Evolutionary conservation across 2,797 vertebrate species (phyloP).

Genomic region (Clarias pachynema): DNA sequence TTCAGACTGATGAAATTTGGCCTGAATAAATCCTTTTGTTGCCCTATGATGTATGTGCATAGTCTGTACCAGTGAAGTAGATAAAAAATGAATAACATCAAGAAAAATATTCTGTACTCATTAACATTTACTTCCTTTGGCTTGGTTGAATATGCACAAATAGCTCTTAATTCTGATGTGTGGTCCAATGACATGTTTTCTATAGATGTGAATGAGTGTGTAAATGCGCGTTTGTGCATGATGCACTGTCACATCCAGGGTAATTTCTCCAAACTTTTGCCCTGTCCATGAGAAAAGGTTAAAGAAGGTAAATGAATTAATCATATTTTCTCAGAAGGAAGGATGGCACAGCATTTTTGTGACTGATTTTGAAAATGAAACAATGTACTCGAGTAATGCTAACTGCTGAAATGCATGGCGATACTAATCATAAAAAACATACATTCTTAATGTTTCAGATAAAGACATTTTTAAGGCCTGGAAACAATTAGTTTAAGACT

Average conservation of each 20-base stretch:
- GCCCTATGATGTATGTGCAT: neutral
- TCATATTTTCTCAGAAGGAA: neutral
- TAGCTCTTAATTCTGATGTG: neutral
- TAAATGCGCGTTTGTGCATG: neutral
- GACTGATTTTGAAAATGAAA: neutral
- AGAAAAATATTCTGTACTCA: too few species aligned
- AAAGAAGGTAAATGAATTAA: neutral
- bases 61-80: neutral
- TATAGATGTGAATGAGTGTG: neutral
- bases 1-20: neutral
- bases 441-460: neutral
- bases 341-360: neutral
- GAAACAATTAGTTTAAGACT: neutral
- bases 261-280: neutral
- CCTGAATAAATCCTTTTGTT: neutral
- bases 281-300: neutral
- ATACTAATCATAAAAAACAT: neutral
- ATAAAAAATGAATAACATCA: neutral
- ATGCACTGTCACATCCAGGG: neutral
- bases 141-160: neutral
- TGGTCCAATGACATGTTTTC: neutral
- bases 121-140: neutral
- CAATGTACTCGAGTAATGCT: neutral
- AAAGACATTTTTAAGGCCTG: neutral
- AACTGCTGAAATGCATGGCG: neutral